Percentiles rank a stretch among this genome's conserved stretches.
phyloP scores from a whole-genome alignment of 2,888 invertebrate species.

The Vesta saturnalis region DNA sequence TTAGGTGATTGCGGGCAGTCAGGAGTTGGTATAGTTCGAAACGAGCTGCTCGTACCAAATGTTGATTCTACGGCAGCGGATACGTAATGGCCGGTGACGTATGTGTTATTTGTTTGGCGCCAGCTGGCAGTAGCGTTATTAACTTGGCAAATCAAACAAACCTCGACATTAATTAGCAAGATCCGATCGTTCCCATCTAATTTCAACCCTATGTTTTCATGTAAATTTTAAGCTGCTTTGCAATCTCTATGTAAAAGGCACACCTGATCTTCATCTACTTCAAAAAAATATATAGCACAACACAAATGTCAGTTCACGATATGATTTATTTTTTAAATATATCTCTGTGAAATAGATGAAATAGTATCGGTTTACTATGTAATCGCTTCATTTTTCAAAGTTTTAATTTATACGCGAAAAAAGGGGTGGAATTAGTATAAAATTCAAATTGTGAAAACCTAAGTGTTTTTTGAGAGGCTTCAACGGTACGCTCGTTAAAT shows the following conservation, averaged over 20 bases:
- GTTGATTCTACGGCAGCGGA: slow-evolving; percentile 46
- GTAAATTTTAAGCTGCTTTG: slow-evolving; percentile 29
- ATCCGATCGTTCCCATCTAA: slow-evolving; percentile 56
- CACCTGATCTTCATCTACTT: slow-evolving; percentile 5
- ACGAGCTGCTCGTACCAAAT: slow-evolving; percentile 38
- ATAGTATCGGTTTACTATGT: too few species aligned
- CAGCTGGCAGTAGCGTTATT: slow-evolving; percentile 65
- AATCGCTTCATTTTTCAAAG: too few species aligned
- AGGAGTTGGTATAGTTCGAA: slow-evolving; percentile 38
- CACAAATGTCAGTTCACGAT: too few species aligned
- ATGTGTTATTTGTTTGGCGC: slow-evolving; percentile 65
- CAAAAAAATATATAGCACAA: not conserved
- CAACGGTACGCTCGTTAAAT: too few species aligned
- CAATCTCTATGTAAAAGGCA: not conserved
- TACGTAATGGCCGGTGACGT: slow-evolving; percentile 62
- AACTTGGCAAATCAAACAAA: slow-evolving; percentile 66
- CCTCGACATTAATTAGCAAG: slow-evolving; percentile 62
- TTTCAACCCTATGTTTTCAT: slow-evolving; percentile 49
- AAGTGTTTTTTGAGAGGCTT: too few species aligned
- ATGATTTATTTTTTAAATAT: too few species aligned
- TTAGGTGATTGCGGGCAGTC: slow-evolving; percentile 61
- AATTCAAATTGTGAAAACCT: too few species aligned
- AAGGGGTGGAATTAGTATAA: too few species aligned
- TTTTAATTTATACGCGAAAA: too few species aligned
- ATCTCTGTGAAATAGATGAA: too few species aligned